Conservation (phyloP, 2,797 vertebrate genomes). For the Acridotheres tristis region DNA sequence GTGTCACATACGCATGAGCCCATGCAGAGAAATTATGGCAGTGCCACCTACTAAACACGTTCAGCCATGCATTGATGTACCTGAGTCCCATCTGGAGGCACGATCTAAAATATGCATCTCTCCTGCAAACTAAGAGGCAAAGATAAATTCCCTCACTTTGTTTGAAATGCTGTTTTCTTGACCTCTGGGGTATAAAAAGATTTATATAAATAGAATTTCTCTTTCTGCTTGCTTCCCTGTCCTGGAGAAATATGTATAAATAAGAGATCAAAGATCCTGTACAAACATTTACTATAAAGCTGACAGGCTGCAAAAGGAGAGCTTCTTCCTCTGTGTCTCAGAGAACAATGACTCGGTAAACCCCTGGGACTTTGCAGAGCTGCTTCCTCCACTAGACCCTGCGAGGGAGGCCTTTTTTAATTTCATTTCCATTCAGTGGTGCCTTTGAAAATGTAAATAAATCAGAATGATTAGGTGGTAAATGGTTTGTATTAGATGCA, state of each 20-base stretch:
- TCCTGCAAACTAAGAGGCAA: conserved; percentile 19
- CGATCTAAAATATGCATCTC: background rate
- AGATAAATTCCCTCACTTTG: conserved; percentile 50
- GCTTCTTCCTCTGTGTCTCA: conserved; percentile 19
- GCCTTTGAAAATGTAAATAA: conserved; percentile 33
- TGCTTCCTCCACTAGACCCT: background rate
- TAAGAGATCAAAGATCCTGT: conserved; percentile 68
- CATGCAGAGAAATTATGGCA: background rate
- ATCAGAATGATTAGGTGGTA: background rate
- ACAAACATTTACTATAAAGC: conserved; percentile 51
- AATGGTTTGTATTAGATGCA: conserved; percentile 1
- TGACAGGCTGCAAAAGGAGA: conserved; percentile 55
- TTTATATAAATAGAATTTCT: conserved; percentile 60
- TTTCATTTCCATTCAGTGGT: background rate
- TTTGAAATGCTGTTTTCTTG: conserved; percentile 53
- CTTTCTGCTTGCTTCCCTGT: conserved; percentile 50
- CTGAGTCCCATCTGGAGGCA: background rate
- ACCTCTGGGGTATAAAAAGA: conserved; percentile 50
- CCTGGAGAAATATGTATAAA: conserved; percentile 66
- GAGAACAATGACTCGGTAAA: conserved; percentile 18
- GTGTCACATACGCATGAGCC: background rate
- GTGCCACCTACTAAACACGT: background rate
- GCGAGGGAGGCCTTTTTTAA: background rate
- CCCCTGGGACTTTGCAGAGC: background rate
- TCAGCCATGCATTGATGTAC: background rate